These are phyloP conservation scores for Bubo scandiacus DNA, from an alignment of 2,113 vertebrate genomes.

Conservation along the genomic window DNA sequence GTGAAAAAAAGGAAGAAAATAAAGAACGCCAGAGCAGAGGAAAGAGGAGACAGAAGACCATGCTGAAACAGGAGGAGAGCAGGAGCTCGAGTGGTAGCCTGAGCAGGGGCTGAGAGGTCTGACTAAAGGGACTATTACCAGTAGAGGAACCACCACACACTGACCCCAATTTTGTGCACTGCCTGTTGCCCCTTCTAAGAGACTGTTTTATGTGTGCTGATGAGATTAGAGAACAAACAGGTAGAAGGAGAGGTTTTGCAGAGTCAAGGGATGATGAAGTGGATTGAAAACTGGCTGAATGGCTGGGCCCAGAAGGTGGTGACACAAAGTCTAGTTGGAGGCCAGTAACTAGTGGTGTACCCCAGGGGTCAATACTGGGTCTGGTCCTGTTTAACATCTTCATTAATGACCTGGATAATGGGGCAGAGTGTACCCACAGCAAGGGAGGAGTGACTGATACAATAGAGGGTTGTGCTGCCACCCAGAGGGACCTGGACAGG, in stretches of 20 bases:
- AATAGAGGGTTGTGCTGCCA: too few relatives aligned
- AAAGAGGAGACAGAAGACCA: background rate
- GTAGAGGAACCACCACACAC: background rate
- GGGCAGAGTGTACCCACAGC: too few relatives aligned
- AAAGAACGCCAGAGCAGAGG: background rate
- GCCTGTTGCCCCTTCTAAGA: background rate
- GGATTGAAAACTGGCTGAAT: background rate
- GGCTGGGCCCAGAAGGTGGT: background rate
- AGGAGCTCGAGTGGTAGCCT: background rate
- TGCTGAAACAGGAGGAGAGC: background rate
- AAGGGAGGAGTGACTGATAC: too few relatives aligned
- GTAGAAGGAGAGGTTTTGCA: background rate
- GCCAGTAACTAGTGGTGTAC: background rate
- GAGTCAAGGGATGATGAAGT: background rate
- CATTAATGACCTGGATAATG: too few relatives aligned
- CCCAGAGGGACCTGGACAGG: too few relatives aligned
- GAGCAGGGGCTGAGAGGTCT: background rate
- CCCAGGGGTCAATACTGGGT: too few relatives aligned
- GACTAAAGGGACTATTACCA: background rate
- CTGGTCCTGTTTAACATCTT: too few relatives aligned
- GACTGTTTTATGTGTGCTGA: background rate
- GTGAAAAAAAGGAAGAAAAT: background rate
- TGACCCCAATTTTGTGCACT: background rate
- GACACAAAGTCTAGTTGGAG: background rate
- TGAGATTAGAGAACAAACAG: background rate